Conservation (phyloP, 2,797 vertebrate species). For the Muscicapa comitata region DNA sequence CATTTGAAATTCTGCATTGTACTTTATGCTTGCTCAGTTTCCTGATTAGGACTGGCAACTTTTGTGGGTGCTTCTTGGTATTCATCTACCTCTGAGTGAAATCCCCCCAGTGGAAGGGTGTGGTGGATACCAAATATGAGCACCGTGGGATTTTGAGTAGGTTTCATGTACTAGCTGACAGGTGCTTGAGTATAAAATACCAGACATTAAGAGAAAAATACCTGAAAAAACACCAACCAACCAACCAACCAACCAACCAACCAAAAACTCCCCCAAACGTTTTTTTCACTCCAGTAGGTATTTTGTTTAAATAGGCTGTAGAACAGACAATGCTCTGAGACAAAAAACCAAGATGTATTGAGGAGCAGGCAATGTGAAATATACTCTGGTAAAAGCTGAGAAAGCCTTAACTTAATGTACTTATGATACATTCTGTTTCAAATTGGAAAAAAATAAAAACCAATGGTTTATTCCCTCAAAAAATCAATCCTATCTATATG, state of each 20-base stretch:
- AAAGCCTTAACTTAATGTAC: background rate
- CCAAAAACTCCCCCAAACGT: accelerated
- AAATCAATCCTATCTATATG: background rate
- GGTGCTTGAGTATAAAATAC: background rate
- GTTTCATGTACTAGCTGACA: background rate
- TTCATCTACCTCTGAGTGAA: background rate
- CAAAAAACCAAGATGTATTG: background rate
- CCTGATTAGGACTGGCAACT: background rate
- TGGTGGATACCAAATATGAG: background rate
- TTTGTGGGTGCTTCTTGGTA: accelerated
- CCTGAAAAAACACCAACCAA: background rate
- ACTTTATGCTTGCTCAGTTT: background rate
- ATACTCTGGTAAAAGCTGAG: background rate
- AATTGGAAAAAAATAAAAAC: background rate
- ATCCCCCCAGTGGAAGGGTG: background rate
- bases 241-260: too few species aligned
- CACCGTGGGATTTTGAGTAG: background rate
- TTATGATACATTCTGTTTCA: background rate
- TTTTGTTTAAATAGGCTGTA: background rate
- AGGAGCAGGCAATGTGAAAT: background rate
- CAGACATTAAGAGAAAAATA: background rate
- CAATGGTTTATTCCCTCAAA: background rate
- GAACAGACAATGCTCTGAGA: background rate
- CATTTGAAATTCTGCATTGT: background rate
- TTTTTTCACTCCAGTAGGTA: background rate